Percentiles rank a stretch among this genome's conserved stretches.
Conservation (phyloP, 1,140 invertebrate species). For the Solenopsis fugax region DNA sequence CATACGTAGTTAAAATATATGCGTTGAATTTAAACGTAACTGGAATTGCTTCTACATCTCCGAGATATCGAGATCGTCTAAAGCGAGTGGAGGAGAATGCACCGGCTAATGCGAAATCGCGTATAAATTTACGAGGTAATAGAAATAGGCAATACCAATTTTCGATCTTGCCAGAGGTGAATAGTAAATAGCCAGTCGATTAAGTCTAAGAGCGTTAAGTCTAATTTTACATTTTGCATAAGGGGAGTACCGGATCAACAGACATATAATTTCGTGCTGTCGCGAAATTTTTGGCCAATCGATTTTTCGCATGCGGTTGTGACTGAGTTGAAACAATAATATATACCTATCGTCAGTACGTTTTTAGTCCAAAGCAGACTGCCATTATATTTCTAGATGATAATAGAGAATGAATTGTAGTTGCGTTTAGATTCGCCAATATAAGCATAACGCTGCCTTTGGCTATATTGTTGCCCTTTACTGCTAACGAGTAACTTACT, state of each 20-base stretch:
- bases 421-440: constrained; percentile 77
- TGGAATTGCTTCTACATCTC: constrained; percentile 62
- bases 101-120: constrained; percentile 15
- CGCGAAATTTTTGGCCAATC: constrained; percentile 53
- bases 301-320: constrained; percentile 52
- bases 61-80: constrained; percentile 4
- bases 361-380: constrained; percentile 54
- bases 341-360: constrained; percentile 14
- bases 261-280: constrained; percentile 53
- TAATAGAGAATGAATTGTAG: constrained; percentile 72
- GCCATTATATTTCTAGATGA: constrained; percentile 59
- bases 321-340: constrained; percentile 65
- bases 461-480: constrained; percentile 85
- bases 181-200: constrained; percentile 43
- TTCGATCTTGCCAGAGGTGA: constrained; percentile 33
- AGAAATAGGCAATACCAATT: constrained; percentile 36
- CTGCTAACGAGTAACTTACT: constrained; percentile 85
- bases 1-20: constrained; percentile 69
- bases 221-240: constrained; percentile 43
- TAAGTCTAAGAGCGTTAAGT: constrained; percentile 16
- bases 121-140: constrained; percentile 30
- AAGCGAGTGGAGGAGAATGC: background rate
- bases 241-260: constrained; percentile 9
- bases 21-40: constrained; percentile 77
- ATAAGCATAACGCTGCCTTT: constrained; percentile 86